Conservation (phyloP, 2,888 invertebrate genomes). For the Brachynemurus nebulosus region DNA sequence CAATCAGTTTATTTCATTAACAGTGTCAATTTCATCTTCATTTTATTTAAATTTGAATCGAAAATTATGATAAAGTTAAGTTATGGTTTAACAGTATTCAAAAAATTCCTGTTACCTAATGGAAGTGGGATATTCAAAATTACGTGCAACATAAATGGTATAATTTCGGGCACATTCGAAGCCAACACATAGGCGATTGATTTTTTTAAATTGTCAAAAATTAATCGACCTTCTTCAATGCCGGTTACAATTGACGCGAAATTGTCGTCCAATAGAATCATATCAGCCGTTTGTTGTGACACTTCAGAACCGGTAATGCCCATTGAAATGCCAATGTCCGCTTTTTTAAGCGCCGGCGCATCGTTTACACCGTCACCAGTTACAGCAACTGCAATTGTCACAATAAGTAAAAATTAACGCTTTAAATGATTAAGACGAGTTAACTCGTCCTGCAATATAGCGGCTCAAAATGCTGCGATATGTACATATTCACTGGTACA, state of each 20-base stretch:
- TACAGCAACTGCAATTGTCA: conserved; percentile 63
- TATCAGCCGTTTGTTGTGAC: conserved; percentile 79
- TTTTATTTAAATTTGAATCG: too few relatives aligned
- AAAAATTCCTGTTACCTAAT: too few relatives aligned
- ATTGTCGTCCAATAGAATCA: conserved; percentile 78
- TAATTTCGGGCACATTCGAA: conserved; percentile 70
- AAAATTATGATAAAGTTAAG: too few relatives aligned
- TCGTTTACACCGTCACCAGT: conserved; percentile 84
- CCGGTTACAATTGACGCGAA: conserved; percentile 78
- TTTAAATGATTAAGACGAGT: not conserved
- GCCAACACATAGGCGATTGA: conserved; percentile 72
- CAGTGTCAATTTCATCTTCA: too few relatives aligned
- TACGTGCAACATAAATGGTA: conserved; percentile 66
- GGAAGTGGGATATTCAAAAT: conserved; percentile 61
- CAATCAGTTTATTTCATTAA: too few relatives aligned
- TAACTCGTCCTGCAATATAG: too few relatives aligned
- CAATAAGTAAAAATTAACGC: conserved; percentile 23
- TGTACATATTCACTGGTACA: too few relatives aligned
- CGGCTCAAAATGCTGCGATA: too few relatives aligned
- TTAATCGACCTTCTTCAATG: conserved; percentile 69
- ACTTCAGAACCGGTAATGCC: conserved; percentile 65
- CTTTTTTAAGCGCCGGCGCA: conserved; percentile 70
- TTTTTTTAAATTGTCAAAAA: conserved; percentile 77
- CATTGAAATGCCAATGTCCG: conserved; percentile 71
- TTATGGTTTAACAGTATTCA: too few relatives aligned